Evolutionary conservation across 2,797 vertebrate genomes (phyloP).

Genomic region (Cirrhinus mrigala): DNA sequence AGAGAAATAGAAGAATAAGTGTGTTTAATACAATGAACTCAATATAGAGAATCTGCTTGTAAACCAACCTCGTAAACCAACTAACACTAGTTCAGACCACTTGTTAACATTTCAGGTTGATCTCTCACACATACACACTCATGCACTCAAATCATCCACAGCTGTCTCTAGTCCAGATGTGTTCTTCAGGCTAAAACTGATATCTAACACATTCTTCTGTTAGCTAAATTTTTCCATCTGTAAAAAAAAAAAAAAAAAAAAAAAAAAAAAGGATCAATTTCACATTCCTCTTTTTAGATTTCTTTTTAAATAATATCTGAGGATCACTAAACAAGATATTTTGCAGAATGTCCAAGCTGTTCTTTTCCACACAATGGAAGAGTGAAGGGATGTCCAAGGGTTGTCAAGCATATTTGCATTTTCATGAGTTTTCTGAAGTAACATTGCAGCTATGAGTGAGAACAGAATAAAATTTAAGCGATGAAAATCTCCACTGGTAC

Average conservation of each 20-base stretch:
- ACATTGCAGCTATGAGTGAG: too few species aligned
- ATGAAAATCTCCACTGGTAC: too few species aligned
- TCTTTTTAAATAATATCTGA: not conserved
- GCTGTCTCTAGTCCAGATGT: not conserved
- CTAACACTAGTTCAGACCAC: not conserved
- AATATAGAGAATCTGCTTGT: not conserved
- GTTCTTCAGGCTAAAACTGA: not conserved
- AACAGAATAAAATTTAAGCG: too few species aligned
- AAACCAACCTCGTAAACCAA: not conserved
- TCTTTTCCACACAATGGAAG: not conserved
- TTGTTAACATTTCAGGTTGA: not conserved
- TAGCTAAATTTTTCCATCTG: not conserved
- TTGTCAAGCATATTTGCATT: not conserved
- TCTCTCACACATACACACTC: not conserved
- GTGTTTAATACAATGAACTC: not conserved
- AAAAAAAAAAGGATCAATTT: not conserved
- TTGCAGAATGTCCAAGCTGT: not conserved
- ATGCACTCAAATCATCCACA: not conserved
- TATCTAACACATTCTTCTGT: not conserved
- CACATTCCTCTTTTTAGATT: not conserved
- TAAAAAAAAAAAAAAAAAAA: not conserved
- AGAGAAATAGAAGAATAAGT: not conserved
- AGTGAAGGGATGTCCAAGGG: not conserved
- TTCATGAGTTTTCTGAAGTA: too few species aligned
- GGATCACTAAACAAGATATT: not conserved